Evolutionary conservation across 2,797 vertebrate species (phyloP), one percentile per base, ranked within the genome.

Genomic region (Cirrhinus molitorella): DNA sequence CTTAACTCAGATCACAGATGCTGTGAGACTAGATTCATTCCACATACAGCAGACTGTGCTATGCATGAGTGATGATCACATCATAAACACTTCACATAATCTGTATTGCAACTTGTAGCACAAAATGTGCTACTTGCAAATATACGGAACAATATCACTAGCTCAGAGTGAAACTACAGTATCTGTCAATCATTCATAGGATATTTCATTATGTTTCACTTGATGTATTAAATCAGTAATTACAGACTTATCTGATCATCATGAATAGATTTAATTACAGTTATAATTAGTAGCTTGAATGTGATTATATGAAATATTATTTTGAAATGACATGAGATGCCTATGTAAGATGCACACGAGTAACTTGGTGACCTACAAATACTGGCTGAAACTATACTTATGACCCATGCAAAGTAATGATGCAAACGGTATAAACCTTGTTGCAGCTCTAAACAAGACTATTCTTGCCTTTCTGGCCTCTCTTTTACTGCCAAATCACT

Each of bases 1-100:
- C 47, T 31, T 57, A 57, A 68, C 14, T 43, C 47, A 7, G 65
- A 23, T 83, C 86, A 70, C 85, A 77, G 70, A 73, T 78, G 74
- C 47, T 37, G 65, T 59, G 65, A 71, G 82, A 78, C 63, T 57
- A 65, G 19, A 73, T 63, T 84, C n/a, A 73, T 72, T 79, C 40
- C 45, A 53, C 57, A 84, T 34, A 79, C 66, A 25, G 66, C 66
- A 84, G 75, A 65, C 31, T 40, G n/a, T 43, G 9, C 31, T 72
- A 25, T 68, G 66, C 74, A 70, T 63, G 51, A 76, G 19, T 59
- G 67, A 78, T 57, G 57, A 82, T 82, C 45, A 53, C 47, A 75
- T 82, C 63, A 85, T 53, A 28, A 55, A 37, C 61, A 68, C 61
- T 74, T 81, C 37, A 25, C 59, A 13, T 47, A 43, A n/a, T 74